Evolutionary conservation across 2,888 invertebrate species (phyloP), one percentile per base, ranked within the genome.

Genomic region (Protodeltote pygarga): DNA sequence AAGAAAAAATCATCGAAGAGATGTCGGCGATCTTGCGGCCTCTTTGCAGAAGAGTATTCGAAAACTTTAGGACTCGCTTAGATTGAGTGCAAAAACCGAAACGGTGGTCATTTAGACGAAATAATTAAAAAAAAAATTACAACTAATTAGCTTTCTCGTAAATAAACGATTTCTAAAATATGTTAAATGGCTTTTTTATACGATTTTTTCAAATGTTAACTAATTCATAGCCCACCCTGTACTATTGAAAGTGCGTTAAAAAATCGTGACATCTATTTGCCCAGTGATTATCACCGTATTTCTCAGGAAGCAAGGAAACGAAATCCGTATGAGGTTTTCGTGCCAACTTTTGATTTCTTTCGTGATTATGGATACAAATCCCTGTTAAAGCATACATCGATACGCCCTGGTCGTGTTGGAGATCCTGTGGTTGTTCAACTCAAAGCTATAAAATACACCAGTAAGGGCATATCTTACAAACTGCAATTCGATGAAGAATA

Each of bases 1-100:
- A 55, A 40, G 35, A 48, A 28, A 58, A 58, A 34, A 55, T 55
- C 38, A 40, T 38, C 40, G 45, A 44, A 13, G 42, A 58, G 34
- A 54, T 54, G 46, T 44, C 49, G 40, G 48, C 45, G 40, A 48
- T 57, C 27, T 19, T 13, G 2, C 35, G 38, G 44, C 19, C 27
- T 19, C 34, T 24, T 21, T 21, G 28, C 44, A 53, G 17, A 45
- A 27, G 40, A n/a, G n/a, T n/a, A n/a, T n/a, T n/a, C n/a, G n/a
- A n/a, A n/a, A n/a, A n/a, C n/a, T n/a, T n/a, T n/a, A n/a, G n/a
- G n/a, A n/a, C n/a, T n/a, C n/a, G n/a, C n/a, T n/a, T n/a, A n/a
- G n/a, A 13, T 33, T 38, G 29, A 54, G 48, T 49, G 46, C 25
- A 37, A 40, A 48, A 45, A 17, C 14, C 41, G 46, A 46, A 37